A percentile compares a stretch with the other conserved stretches of the same genome.
Conservation (phyloP, 2,797 vertebrate species). For the Alfaro cultratus region DNA sequence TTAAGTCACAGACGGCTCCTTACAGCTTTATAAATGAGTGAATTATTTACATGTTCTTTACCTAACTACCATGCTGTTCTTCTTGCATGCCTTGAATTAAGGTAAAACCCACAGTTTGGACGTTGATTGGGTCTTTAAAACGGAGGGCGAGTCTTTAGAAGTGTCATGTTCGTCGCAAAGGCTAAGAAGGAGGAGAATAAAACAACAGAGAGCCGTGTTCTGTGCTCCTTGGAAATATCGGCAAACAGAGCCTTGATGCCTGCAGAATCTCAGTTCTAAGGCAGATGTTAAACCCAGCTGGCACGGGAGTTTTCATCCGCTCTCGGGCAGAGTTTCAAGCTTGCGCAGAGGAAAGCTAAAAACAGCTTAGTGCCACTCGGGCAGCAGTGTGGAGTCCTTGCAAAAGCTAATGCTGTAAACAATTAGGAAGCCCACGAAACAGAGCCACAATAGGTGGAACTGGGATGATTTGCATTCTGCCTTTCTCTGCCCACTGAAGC, state of each 20-base stretch:
- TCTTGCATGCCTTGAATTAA: constrained; percentile 31
- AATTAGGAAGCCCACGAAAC: constrained; percentile 33
- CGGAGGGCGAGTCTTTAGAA: constrained; percentile 37
- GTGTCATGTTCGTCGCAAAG: constrained; percentile 33
- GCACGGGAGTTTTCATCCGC: constrained; percentile 39
- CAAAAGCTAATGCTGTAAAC: constrained; percentile 51
- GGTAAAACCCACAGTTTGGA: constrained; percentile 30
- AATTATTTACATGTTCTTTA: constrained; percentile 34
- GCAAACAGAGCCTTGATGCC: constrained; percentile 41
- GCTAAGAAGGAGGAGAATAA: constrained; percentile 41
- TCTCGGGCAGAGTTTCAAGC: constrained; percentile 51
- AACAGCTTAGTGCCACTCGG: constrained; percentile 23
- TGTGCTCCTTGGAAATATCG: constrained; percentile 56
- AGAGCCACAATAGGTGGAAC: constrained; percentile 11
- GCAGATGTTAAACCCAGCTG: constrained; percentile 52
- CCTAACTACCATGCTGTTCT: constrained; percentile 40
- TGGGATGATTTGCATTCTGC: constrained; percentile 37
- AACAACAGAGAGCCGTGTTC: constrained; percentile 39
- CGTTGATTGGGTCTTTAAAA: constrained; percentile 40
- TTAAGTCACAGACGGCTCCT: constrained; percentile 54
- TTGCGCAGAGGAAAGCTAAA: constrained; percentile 37
- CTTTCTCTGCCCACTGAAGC: constrained; percentile 34
- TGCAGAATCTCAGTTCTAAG: constrained; percentile 45
- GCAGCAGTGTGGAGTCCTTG: constrained; percentile 16
- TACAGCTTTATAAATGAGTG: constrained; percentile 46